These are phyloP conservation scores for Adineta ricciae DNA, from an alignment of 2,888 invertebrate species.

Conservation along the genomic window DNA sequence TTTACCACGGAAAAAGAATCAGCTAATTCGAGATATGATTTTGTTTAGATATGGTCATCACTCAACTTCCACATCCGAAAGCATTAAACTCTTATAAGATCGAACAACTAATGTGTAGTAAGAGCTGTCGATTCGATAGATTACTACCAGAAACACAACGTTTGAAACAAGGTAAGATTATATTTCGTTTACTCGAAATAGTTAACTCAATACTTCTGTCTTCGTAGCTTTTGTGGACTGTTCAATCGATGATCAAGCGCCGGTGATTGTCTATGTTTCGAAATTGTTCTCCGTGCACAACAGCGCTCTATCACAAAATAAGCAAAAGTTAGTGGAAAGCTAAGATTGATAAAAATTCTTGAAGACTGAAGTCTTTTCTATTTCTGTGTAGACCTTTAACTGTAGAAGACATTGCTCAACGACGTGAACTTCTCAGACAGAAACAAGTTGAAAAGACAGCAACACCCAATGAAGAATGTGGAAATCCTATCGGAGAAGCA, in stretches of 20 bases:
- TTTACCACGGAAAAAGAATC: not conserved
- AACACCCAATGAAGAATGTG: not conserved
- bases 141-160: conserved; percentile 62
- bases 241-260: conserved; percentile 58
- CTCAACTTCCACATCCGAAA: conserved; percentile 70
- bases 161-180: conserved; percentile 57
- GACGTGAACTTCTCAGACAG: conserved; percentile 61
- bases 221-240: conserved; percentile 54
- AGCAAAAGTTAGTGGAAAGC: conserved; percentile 56
- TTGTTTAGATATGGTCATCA: conserved; percentile 61
- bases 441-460: conserved; percentile 56
- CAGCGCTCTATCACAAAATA: conserved; percentile 66
- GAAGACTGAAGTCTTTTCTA: not conserved
- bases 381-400: conserved; percentile 58
- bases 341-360: not conserved
- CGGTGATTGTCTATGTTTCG: conserved; percentile 67
- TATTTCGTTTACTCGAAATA: no score
- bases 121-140: conserved; percentile 60
- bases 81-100: conserved; percentile 66
- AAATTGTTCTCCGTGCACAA: conserved; percentile 78
- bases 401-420: conserved; percentile 61
- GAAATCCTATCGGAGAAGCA: not conserved
- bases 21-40: conserved; percentile 14
- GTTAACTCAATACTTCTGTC: no score
- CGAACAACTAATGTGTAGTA: conserved; percentile 69